phyloP scores from a whole-genome alignment of 2,113 vertebrate genomes.

The Tachycineta bicolor region DNA sequence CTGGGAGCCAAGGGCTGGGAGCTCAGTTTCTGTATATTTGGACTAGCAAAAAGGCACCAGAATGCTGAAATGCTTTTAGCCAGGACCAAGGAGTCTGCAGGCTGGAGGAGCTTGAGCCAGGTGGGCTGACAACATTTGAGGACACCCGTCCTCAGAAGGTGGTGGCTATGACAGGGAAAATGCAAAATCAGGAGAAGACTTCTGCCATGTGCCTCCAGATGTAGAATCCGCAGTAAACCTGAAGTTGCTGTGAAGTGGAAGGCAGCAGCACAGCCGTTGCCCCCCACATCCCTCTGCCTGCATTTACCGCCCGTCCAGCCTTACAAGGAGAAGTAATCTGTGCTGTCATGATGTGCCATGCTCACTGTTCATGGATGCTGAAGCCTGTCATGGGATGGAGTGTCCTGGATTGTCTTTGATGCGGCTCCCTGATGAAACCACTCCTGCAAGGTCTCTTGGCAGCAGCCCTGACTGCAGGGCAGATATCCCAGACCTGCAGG shows the following conservation, averaged over 20 bases:
- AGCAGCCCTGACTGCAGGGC: background rate
- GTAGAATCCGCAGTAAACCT: background rate
- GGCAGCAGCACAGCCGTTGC: background rate
- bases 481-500: background rate
- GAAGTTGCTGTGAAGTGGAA: background rate
- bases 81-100: background rate
- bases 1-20: background rate
- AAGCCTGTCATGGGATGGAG: background rate
- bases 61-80: fast-evolving
- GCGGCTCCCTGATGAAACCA: background rate
- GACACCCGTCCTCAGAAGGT: background rate
- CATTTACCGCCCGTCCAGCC: background rate
- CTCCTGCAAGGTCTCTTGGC: background rate
- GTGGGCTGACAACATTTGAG: background rate
- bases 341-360: background rate
- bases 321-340: background rate
- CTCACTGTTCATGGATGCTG: background rate
- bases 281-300: background rate
- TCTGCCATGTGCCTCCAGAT: background rate
- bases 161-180: background rate
- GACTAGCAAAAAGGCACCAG: background rate
- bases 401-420: background rate
- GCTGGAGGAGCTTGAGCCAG: background rate
- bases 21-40: background rate
- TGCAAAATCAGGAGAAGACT: background rate